Percentiles rank a stretch among this genome's conserved stretches.
Conservation (phyloP, 2,888 invertebrate genomes). For the Argynnis bischoffii region DNA sequence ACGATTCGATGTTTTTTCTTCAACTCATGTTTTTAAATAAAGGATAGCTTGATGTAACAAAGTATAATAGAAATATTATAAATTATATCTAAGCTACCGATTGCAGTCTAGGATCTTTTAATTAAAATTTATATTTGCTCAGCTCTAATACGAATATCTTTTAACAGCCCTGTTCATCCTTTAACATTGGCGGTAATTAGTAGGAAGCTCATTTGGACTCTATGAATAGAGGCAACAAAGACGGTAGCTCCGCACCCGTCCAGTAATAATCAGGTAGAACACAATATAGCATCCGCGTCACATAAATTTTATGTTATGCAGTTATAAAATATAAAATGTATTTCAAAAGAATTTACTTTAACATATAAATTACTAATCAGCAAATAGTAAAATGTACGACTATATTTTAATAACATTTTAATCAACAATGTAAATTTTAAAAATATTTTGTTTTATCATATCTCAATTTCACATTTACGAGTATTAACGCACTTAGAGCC, state of each 20-base stretch:
- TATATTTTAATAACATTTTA: background rate
- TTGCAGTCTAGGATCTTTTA: background rate
- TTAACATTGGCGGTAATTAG: conserved; percentile 63
- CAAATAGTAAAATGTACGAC: background rate
- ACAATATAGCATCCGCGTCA: conserved; percentile 49
- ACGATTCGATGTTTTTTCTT: too few species aligned
- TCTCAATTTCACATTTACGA: conserved; percentile 24
- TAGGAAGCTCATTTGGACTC: conserved; percentile 67
- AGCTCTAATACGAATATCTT: background rate
- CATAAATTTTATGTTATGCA: conserved; percentile 30
- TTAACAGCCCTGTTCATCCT: conserved; percentile 53
- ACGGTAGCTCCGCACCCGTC: conserved; percentile 59
- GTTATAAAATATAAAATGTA: background rate
- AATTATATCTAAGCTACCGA: too few species aligned
- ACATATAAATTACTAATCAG: background rate
- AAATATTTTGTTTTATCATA: conserved; percentile 7
- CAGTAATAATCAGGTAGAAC: conserved; percentile 70
- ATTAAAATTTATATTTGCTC: background rate
- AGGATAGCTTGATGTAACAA: too few species aligned
- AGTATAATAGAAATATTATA: too few species aligned
- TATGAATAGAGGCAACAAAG: conserved; percentile 68
- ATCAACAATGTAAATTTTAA: background rate
- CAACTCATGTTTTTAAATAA: too few species aligned
- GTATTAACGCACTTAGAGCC: conserved; percentile 38
- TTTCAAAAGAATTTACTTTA: background rate